Evolutionary conservation across 2,888 invertebrate genomes (phyloP).

Genomic region (Thera britannica): DNA sequence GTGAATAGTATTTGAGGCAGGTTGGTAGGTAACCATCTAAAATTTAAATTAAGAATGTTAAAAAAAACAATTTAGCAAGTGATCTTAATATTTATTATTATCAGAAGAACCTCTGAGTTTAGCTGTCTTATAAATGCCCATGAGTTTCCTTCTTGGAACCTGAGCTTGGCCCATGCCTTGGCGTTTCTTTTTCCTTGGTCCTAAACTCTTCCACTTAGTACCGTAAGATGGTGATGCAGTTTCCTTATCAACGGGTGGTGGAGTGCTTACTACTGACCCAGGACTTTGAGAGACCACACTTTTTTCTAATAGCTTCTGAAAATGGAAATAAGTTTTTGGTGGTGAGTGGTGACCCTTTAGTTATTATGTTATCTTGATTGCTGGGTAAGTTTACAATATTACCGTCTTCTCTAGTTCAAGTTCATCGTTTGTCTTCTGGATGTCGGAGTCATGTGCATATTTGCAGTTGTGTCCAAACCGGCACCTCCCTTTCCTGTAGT

Average conservation of each 20-base stretch:
- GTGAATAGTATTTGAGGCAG: no score
- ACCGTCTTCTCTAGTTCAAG: constrained; percentile 84
- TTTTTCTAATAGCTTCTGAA: constrained; percentile 66
- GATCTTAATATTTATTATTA: constrained; percentile 46
- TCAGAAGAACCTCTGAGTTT: constrained; percentile 74
- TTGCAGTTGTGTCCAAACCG: constrained; percentile 96
- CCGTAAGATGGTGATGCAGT: constrained; percentile 66
- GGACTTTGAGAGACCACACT: constrained; percentile 73
- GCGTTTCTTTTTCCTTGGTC: constrained; percentile 87
- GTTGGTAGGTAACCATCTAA: no score
- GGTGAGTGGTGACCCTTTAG: no score
- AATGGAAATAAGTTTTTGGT: constrained; percentile 31
- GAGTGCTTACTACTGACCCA: constrained; percentile 68
- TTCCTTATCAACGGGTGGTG: constrained; percentile 60
- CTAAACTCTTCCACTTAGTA: constrained; percentile 75
- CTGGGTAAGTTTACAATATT: constrained; percentile 5
- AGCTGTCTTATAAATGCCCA: constrained; percentile 90
- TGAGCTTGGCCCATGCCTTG: constrained; percentile 90
- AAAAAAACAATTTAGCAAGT: neutral
- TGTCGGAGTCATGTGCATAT: constrained; percentile 95
- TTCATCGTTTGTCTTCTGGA: constrained; percentile 87
- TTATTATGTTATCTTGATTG: no score
- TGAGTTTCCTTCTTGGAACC: constrained; percentile 93
- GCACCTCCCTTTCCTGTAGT: constrained; percentile 95
- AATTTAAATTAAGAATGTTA: neutral